Conservation (phyloP, 2,113 vertebrate species). For the Cinclus cinclus region DNA sequence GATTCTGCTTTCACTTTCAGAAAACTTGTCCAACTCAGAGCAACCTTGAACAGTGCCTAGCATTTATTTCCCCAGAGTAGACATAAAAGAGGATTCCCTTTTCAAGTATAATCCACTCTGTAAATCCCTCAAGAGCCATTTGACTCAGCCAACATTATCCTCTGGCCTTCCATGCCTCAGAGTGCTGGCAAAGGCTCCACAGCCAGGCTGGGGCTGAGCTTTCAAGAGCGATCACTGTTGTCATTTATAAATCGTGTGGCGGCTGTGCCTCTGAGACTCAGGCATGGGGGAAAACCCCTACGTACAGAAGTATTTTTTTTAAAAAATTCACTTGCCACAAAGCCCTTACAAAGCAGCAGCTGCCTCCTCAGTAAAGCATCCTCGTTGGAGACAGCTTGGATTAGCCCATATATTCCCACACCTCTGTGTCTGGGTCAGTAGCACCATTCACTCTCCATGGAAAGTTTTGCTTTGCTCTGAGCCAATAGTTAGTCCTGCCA, state of each 20-base stretch:
- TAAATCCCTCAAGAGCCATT: slow-evolving; percentile 62
- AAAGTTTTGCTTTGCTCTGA: slow-evolving; percentile 51
- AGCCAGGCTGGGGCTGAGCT: slow-evolving; percentile 7
- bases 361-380: slow-evolving; percentile 7
- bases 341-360: slow-evolving; percentile 9
- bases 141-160: slow-evolving; percentile 42
- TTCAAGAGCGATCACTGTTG: neutral
- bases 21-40: neutral
- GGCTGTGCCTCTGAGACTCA: neutral
- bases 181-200: slow-evolving; percentile 2
- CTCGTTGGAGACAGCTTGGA: slow-evolving; percentile 42
- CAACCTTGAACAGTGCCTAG: neutral
- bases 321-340: neutral
- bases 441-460: slow-evolving; percentile 51
- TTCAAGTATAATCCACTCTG: slow-evolving; percentile 43
- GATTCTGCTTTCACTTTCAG: slow-evolving; percentile 2
- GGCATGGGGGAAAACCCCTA: neutral
- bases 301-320: neutral
- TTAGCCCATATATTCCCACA: slow-evolving; percentile 56
- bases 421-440: slow-evolving; percentile 55
- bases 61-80: slow-evolving; percentile 16
- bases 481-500: slow-evolving; percentile 45
- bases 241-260: neutral
- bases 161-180: slow-evolving; percentile 28
- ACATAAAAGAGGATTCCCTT: slow-evolving; percentile 61